Evolutionary conservation across 2,797 vertebrate species (phyloP).

Genomic region (Remorina albescens): DNA sequence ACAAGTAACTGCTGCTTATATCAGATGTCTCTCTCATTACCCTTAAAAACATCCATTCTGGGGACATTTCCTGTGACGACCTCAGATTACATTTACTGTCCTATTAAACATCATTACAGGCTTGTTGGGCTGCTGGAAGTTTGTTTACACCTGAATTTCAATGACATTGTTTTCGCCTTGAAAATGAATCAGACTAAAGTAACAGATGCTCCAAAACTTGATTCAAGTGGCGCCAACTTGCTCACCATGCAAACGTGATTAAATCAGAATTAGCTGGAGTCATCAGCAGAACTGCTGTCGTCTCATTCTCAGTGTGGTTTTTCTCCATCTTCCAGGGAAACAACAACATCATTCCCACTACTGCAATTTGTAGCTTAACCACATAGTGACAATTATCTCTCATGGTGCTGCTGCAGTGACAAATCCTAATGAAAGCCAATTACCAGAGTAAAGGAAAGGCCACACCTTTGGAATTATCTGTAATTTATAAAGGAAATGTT

Average conservation of each 20-base stretch:
- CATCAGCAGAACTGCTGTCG: conserved; percentile 32
- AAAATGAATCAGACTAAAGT: conserved; percentile 28
- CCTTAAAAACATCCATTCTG: conserved; percentile 57
- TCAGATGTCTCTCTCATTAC: conserved; percentile 58
- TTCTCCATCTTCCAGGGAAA: conserved; percentile 29
- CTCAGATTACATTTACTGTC: conserved; percentile 50
- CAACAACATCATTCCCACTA: conserved; percentile 26
- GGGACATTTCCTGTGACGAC: conserved; percentile 54
- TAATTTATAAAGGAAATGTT: conserved; percentile 15
- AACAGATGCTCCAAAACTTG: conserved; percentile 18
- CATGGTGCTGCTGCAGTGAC: conserved; percentile 8
- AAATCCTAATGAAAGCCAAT: conserved; percentile 31
- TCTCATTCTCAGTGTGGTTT: conserved; percentile 27
- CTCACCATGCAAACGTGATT: conserved; percentile 20
- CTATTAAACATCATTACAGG: conserved; percentile 25
- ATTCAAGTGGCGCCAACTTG: conserved; percentile 14
- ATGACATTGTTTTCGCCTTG: conserved; percentile 31
- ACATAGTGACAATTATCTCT: conserved; percentile 39
- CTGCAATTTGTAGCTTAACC: conserved; percentile 39
- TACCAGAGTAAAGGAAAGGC: conserved; percentile 25
- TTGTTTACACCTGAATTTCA: conserved; percentile 14
- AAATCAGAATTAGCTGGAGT: conserved; percentile 39
- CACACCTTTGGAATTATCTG: conserved; percentile 29
- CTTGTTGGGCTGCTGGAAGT: conserved; percentile 17
- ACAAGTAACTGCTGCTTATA: conserved; percentile 61